Evolutionary conservation across 2,888 invertebrate species (phyloP), one percentile per base, ranked within the genome.

Genomic region (Protonemura montana): DNA sequence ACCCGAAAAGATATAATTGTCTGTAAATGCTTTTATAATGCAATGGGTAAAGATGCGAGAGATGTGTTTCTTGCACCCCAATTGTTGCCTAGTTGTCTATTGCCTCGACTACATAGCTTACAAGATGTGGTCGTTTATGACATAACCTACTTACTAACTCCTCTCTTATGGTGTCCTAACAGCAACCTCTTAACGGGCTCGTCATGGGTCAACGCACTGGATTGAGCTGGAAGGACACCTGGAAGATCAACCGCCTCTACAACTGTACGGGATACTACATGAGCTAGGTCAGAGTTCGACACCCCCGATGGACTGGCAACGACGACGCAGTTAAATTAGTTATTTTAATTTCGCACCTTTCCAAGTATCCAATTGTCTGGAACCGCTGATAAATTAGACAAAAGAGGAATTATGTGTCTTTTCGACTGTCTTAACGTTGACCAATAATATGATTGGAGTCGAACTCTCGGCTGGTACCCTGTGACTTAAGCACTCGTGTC

Each of bases 191-290:
- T 21, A 85, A 86, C 59, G 89, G 89, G 87, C 88, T 89, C 85
- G 87, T 87, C 82, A 88, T 96, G 89, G 96, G 96, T 0, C 96
- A 96, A 89, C 92, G 96, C 21, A 94, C 95, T 86, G 96, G 96
- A 0, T 94, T 97, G 88, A 96, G 96, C 86, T 91, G 93, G n/a
- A 93, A 93, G 0, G 96, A 96, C 89, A 93, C 96, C 16, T 93
- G 93, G 88, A 97, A 96, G 90, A 91, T 96, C 21, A 95, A 95
- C 89, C 92, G 92, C 86, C 96, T 96, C 96, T 96, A 96, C 90
- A 93, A 94, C 83, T 96, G 96, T 89, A 89, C 26, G 3, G 78
- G 27, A 1, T 78, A 78, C 78, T 7, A 78, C 7, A 78, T 27
- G 78, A 27, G 78, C 10, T 78, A 21, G 59, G 21, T 21, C 13